These are phyloP conservation scores for Aurelia coerulea DNA, from an alignment of 30 jellyfish, hydroid and myxozoan species.

Conservation along the genomic window DNA sequence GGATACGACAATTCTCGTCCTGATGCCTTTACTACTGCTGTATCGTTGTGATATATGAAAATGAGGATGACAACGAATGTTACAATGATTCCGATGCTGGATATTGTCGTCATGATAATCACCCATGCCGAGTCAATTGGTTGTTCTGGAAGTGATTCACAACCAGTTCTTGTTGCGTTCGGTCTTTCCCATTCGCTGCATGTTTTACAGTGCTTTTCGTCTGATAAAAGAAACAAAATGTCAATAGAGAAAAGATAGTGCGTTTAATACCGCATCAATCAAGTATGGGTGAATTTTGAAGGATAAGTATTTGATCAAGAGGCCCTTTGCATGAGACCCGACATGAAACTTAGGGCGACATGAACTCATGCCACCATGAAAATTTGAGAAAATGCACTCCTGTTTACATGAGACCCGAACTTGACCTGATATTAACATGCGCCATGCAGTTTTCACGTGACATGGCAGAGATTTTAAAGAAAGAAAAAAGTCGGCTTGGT, in stretches of 20 bases:
- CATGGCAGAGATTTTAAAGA: too few relatives aligned
- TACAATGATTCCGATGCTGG: conserved; percentile 74
- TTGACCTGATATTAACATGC: too few relatives aligned
- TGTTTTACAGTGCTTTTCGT: conserved; percentile 31
- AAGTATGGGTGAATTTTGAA: too few relatives aligned
- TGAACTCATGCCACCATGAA: too few relatives aligned
- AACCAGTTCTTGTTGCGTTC: conserved; percentile 62
- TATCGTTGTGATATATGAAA: conserved; percentile 67
- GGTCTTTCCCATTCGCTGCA: conserved; percentile 59
- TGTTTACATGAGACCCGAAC: too few relatives aligned
- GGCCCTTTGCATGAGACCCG: too few relatives aligned
- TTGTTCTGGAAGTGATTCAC: conserved; percentile 59
- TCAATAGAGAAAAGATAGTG: neutral
- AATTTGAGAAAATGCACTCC: too few relatives aligned
- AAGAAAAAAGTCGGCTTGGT: too few relatives aligned
- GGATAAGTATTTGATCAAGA: too few relatives aligned
- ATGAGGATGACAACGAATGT: conserved; percentile 60
- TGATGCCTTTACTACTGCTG: conserved; percentile 80
- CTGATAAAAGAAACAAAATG: conserved; percentile 10
- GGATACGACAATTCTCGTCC: conserved; percentile 82
- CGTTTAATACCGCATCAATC: too few relatives aligned
- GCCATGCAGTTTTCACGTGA: too few relatives aligned
- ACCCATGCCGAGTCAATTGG: conserved; percentile 76
- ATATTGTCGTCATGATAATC: conserved; percentile 44
- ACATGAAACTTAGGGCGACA: too few relatives aligned